Conservation (phyloP, 2,888 invertebrate genomes). For the Polyommatus iphigenia region DNA sequence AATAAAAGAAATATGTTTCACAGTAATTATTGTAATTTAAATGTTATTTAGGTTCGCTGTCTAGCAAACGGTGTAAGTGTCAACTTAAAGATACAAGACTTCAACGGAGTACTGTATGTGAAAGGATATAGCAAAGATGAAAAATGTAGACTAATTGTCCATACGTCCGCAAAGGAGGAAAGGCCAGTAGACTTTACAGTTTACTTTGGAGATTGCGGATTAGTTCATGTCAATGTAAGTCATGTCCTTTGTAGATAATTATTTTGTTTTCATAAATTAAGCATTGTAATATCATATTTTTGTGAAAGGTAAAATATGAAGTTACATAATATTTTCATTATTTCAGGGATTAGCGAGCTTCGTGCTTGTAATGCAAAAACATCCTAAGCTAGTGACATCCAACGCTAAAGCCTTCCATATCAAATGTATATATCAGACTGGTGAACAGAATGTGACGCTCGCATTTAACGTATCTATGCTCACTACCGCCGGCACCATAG, state of each 20-base stretch:
- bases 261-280: slow-evolving; percentile 7
- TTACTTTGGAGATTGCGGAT: slow-evolving; percentile 93
- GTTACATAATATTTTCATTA: neutral
- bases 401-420: slow-evolving; percentile 98
- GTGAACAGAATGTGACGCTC: slow-evolving; percentile 94
- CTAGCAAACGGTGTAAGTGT: slow-evolving; percentile 95
- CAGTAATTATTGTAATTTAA: neutral
- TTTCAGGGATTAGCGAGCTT: slow-evolving; percentile 93
- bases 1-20: no score
- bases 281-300: neutral
- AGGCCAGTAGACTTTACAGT: slow-evolving; percentile 91
- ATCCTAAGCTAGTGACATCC: slow-evolving; percentile 96
- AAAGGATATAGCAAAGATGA: slow-evolving; percentile 97
- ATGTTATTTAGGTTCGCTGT: slow-evolving; percentile 84
- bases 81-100: slow-evolving; percentile 88
- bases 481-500: slow-evolving; percentile 96
- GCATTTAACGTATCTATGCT: slow-evolving; percentile 98
- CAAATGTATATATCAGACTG: slow-evolving; percentile 96
- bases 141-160: slow-evolving; percentile 90
- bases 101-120: slow-evolving; percentile 94
- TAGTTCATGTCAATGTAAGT: slow-evolving; percentile 93
- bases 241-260: slow-evolving; percentile 39
- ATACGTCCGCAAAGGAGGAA: slow-evolving; percentile 85
- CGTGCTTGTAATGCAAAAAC: slow-evolving; percentile 96
- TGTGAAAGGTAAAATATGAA: neutral